Evolutionary conservation across 2,797 vertebrate species (phyloP).

Genomic region (Amblyraja radiata): DNA sequence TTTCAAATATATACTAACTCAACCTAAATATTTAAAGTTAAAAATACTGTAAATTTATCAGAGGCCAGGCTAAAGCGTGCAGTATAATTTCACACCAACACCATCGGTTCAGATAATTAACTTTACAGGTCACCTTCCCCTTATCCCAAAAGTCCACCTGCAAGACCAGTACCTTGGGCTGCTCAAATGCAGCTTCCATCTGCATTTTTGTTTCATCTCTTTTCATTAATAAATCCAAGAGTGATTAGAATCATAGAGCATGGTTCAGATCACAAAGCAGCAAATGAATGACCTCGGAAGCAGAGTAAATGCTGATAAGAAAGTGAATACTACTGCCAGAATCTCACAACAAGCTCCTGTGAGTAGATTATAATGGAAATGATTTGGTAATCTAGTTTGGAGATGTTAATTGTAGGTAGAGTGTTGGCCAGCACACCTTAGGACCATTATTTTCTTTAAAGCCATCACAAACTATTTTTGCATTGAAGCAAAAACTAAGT

Average conservation of each 20-base stretch:
- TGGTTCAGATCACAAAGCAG: not conserved
- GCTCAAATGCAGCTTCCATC: not conserved
- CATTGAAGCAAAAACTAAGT: not conserved
- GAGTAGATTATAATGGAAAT: not conserved
- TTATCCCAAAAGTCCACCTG: not conserved
- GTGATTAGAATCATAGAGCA: no score
- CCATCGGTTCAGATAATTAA: not conserved
- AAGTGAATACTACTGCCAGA: not conserved
- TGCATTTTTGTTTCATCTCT: not conserved
- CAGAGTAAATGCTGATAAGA: not conserved
- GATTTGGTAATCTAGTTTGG: not conserved
- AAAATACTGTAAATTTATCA: not conserved
- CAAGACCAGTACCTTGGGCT: not conserved
- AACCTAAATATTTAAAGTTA: not conserved
- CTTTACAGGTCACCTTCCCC: not conserved
- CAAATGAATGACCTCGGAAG: not conserved
- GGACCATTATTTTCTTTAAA: not conserved
- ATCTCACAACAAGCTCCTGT: not conserved
- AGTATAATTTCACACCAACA: not conserved
- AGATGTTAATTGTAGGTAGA: not conserved
- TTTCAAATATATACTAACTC: not conserved
- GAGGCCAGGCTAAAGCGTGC: not conserved
- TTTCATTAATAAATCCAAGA: not conserved
- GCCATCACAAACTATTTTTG: not conserved
- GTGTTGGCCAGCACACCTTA: not conserved